phyloP scores from a whole-genome alignment of 2,113 vertebrate genomes.

The Empidonax alnorum region DNA sequence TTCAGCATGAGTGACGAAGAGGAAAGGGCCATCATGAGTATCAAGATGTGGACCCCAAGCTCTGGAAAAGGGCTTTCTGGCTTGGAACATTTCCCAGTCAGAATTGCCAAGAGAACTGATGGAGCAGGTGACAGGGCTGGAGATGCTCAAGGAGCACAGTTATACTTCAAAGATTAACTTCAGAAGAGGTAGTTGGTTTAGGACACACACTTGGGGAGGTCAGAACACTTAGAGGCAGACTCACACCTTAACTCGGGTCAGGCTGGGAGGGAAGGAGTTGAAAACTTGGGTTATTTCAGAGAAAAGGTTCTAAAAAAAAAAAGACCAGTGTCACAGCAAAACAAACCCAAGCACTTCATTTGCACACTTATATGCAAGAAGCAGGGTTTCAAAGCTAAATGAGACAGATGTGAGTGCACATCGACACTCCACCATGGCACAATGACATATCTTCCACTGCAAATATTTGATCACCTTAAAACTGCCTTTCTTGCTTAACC shows the following conservation, averaged over 20 bases:
- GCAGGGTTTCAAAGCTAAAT: background rate
- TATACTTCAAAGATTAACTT: background rate
- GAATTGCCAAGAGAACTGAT: background rate
- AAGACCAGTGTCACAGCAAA: conserved; percentile 11
- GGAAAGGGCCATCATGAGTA: background rate
- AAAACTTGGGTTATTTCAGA: background rate
- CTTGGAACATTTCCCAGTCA: background rate
- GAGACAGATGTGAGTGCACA: background rate
- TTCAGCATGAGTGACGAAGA: background rate
- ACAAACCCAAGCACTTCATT: background rate
- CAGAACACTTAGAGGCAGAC: conserved; percentile 10
- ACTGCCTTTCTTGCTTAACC: background rate
- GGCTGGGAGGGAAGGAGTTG: background rate
- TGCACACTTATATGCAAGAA: background rate
- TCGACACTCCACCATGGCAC: background rate
- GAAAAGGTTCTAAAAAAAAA: background rate
- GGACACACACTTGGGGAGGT: background rate
- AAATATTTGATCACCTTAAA: background rate
- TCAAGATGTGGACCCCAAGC: background rate
- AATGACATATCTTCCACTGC: background rate
- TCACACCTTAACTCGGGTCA: background rate
- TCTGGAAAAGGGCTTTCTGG: background rate
- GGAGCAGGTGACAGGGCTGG: background rate
- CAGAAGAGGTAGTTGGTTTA: background rate
- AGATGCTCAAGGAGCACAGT: background rate